These are phyloP conservation scores for Gulo gulo DNA, from an alignment of 2,113 vertebrate species.

Conservation along the genomic window DNA sequence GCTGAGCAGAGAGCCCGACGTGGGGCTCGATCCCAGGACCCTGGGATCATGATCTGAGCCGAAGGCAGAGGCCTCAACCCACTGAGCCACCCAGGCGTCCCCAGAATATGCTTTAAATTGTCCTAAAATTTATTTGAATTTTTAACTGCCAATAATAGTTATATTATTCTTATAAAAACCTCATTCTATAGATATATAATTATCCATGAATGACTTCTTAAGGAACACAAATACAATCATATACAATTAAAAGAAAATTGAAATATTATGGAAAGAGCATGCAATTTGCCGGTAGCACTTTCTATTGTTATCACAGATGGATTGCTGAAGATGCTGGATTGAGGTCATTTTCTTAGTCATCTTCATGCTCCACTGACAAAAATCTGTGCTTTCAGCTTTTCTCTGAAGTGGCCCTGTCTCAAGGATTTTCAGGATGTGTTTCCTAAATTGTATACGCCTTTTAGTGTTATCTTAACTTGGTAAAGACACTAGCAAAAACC, in stretches of 20 bases:
- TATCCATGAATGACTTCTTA: background rate
- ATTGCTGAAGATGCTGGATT: background rate
- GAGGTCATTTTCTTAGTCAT: constrained; percentile 22
- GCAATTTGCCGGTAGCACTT: background rate
- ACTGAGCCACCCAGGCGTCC: no score
- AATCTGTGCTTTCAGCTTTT: constrained; percentile 16
- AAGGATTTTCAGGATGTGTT: constrained; percentile 1
- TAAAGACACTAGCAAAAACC: background rate
- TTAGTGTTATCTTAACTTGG: background rate
- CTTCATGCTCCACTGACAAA: constrained; percentile 36
- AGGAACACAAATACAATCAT: background rate
- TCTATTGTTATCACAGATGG: background rate
- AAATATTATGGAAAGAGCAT: background rate
- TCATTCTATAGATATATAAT: background rate
- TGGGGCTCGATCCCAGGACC: no score
- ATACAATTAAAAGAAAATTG: constrained; percentile 6
- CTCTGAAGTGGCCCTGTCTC: background rate
- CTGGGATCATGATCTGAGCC: no score
- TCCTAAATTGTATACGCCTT: background rate
- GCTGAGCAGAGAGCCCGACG: no score
- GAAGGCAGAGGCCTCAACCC: no score
- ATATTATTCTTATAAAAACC: background rate
- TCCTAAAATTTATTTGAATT: background rate
- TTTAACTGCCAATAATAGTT: background rate
- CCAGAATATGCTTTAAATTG: background rate